phyloP scores from a whole-genome alignment of 2,888 invertebrate species.

The Bembecia ichneumoniformis region DNA sequence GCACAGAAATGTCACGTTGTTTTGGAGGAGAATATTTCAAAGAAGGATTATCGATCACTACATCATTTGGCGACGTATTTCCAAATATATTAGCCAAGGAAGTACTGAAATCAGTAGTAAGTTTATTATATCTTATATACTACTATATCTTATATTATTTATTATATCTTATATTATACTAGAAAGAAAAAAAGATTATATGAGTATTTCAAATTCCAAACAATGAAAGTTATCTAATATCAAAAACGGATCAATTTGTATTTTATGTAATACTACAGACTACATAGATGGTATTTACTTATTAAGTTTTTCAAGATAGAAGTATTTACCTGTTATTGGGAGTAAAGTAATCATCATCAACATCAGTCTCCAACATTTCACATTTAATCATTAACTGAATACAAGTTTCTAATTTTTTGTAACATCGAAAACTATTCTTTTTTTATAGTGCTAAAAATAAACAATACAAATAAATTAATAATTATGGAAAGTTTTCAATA shows the following conservation, averaged over 20 bases:
- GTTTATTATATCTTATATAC: too few species aligned
- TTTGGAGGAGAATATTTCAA: conserved; percentile 51
- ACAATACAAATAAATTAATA: too few species aligned
- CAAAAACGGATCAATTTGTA: conserved; percentile 2
- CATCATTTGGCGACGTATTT: conserved; percentile 17
- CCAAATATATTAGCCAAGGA: conserved; percentile 54
- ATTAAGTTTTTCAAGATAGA: conserved; percentile 1
- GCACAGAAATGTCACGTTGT: conserved; percentile 20
- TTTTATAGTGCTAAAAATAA: too few species aligned
- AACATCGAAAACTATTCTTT: too few species aligned
- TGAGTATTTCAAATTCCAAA: too few species aligned
- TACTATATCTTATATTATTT: too few species aligned
- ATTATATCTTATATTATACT: too few species aligned
- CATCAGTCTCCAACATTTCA: conserved; percentile 35
- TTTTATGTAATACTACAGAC: not conserved
- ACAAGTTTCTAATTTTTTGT: too few species aligned
- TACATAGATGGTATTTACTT: too few species aligned
- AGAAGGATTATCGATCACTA: conserved; percentile 31
- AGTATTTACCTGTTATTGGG: conserved; percentile 43
- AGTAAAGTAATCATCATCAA: conserved; percentile 61
- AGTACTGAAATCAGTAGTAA: conserved; percentile 32
- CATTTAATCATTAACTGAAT: not conserved
- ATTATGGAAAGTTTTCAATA: too few species aligned
- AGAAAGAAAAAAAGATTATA: too few species aligned
- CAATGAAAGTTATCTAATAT: not conserved